Evolutionary conservation across 2,113 vertebrate species (phyloP), one percentile per base, ranked within the genome.

Genomic region (Charina bottae): DNA sequence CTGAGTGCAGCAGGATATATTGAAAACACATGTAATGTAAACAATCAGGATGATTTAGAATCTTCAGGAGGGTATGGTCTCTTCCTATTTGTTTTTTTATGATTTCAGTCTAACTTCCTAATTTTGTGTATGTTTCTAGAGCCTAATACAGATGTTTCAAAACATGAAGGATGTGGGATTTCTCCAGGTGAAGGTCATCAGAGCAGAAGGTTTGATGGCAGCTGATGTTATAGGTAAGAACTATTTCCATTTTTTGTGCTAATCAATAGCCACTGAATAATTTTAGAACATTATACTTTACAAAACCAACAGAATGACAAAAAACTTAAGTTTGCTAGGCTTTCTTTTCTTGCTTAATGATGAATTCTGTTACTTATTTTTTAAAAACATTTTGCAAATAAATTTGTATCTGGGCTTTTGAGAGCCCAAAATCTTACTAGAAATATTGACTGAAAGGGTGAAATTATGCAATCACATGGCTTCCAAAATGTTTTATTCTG

Each of bases 161-260:
- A 99, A 99, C 96, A 96, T 99, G 95, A 99, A 98, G 93, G 99
- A 99, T 89, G 99, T 99, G 91, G 99, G 99, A 83, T 97, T 99
- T 95, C 98, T 99, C 95, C 99, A 99, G 96, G 98, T 99, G 97
- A 99, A 99, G 97, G 98, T 99, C 96, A 99, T 99, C 97, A 98
- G 98, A 95, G 99, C 99, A 59, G 99, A 99, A 97, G 99, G 99
- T 85, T 97, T 99, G 97, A 99, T 99, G 99, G 99, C 98, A 64
- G 99, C 99, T 94, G 99, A 99, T 94, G 99, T 99, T 97, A 99
- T 98, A 98, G 99, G 99, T 98, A 98, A 98, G 98, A 83, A 93
- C 90, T 58, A 2, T 56, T 94, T 91, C 85, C 0, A 49, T 3
- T 88, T 94, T 96, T 91, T 90, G n/a, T 94, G 78, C 4, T 62